Evolutionary conservation across 2,113 vertebrate species (phyloP).

Genomic region (Galemys pyrenaicus): DNA sequence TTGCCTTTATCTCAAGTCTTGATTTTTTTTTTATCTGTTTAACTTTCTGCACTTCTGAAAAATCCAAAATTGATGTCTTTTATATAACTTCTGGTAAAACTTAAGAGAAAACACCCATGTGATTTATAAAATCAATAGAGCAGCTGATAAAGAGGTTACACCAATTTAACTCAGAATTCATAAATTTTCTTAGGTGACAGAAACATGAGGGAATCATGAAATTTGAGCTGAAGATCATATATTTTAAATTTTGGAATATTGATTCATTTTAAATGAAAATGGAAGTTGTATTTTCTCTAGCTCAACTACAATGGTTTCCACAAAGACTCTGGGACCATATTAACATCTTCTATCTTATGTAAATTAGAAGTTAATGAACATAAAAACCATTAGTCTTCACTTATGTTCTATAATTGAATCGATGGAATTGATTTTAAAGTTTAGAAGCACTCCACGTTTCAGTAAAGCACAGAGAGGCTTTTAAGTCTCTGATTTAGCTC

Average conservation of each 20-base stretch:
- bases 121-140: background rate
- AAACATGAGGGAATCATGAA: background rate
- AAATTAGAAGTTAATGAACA: slow-evolving; percentile 77
- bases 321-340: slow-evolving; percentile 53
- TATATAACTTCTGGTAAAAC: background rate
- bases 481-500: slow-evolving; percentile 58
- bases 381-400: slow-evolving; percentile 75
- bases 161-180: background rate
- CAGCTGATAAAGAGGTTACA: background rate
- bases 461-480: slow-evolving; percentile 62
- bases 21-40: background rate
- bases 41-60: background rate
- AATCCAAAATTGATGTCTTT: background rate
- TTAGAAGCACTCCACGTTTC: slow-evolving; percentile 54
- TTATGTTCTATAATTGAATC: slow-evolving; percentile 72
- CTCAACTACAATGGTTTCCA: slow-evolving; percentile 58
- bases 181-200: background rate
- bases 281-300: slow-evolving; percentile 44
- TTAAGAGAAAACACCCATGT: background rate
- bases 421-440: slow-evolving; percentile 75
- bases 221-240: background rate
- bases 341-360: slow-evolving; percentile 73
- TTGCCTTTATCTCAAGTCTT: slow-evolving; percentile 2
- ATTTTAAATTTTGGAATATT: slow-evolving; percentile 39
- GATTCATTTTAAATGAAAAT: slow-evolving; percentile 47